A percentile compares a stretch with the other conserved stretches of the same genome.
These are phyloP conservation scores for Sebastolobus alascanus DNA, from an alignment of 2,797 vertebrate genomes.

Conservation along the genomic window DNA sequence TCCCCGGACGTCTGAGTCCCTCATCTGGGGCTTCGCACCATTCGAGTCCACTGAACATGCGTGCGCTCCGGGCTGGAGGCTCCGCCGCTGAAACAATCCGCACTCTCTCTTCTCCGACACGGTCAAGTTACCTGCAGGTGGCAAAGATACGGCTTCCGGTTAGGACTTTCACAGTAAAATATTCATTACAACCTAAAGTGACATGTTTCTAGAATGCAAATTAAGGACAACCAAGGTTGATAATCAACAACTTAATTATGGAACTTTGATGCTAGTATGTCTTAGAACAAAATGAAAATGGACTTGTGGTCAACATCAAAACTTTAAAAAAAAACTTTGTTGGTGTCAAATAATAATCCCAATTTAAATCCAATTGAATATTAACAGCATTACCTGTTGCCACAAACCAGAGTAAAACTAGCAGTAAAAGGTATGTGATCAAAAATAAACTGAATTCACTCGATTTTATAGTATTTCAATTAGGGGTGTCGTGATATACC, in stretches of 20 bases:
- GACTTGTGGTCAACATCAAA: neutral
- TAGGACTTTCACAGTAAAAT: conserved; percentile 49
- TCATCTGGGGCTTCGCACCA: conserved; percentile 88
- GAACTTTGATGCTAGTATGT: neutral
- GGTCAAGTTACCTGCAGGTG: conserved; percentile 7
- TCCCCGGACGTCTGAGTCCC: conserved; percentile 85
- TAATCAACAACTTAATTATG: neutral
- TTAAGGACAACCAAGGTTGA: neutral
- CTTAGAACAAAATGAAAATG: neutral
- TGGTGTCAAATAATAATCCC: neutral
- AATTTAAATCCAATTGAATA: neutral
- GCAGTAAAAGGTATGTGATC: too few relatives aligned
- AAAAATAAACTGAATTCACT: neutral
- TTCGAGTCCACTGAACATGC: conserved; percentile 81
- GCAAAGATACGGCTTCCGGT: neutral
- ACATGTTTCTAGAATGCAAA: neutral
- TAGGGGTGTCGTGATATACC: too few relatives aligned
- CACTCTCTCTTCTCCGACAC: conserved; percentile 47
- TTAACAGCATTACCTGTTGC: neutral
- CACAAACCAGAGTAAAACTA: neutral
- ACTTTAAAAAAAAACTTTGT: neutral
- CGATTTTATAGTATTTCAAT: neutral
- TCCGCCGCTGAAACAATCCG: conserved; percentile 69
- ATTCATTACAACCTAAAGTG: too few relatives aligned
- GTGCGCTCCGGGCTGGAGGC: conserved; percentile 82